Evolutionary conservation across 2,113 vertebrate genomes (phyloP), one percentile per base, ranked within the genome.

Genomic region (Colistium nudipinnis): DNA sequence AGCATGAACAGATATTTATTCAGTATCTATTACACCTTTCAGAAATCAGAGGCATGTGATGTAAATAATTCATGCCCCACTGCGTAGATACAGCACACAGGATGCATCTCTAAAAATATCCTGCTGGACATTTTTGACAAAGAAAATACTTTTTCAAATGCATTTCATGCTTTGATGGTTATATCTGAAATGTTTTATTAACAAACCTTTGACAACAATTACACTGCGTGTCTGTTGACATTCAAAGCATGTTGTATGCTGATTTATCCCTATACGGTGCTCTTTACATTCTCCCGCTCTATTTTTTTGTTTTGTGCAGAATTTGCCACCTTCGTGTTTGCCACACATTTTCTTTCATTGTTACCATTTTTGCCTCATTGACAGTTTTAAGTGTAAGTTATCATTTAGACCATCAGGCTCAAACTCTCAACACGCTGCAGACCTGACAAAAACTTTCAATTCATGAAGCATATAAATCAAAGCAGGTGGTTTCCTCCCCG

Each of bases 401-500:
- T 76, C 61, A 72, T 69, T 70, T 28, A 52, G 43, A 62, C 61
- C 70, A 63, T 63, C 47, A 38, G 38, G 35, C 16, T 57, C 31
- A 39, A 10, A 22, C 48, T 65, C n/a, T 54, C 82, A 55, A 69
- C 62, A 62, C 57, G 64, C 57, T 62, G 45, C 66, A 65, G 67
- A 68, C 45, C 59, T 49, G 49, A 72, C 78, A 62, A 60, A 64
- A 74, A 52, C 76, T 73, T 80, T 68, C 65, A 79, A 61, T 71
- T 76, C 74, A 62, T 57, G 39, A 63, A 53, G 64, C 64, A 76
- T 80, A 62, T 89, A 89, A 91, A 92, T 91, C 85, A 90, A 89
- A 93, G 89, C 91, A 90, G 92, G 89, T 93, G 90, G 86, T 91
- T 88, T 83, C 83, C 84, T 73, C 62, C 80, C 60, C 64, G n/a